Evolutionary conservation across 2,113 vertebrate genomes (phyloP).

Genomic region (Ciconia maguari): DNA sequence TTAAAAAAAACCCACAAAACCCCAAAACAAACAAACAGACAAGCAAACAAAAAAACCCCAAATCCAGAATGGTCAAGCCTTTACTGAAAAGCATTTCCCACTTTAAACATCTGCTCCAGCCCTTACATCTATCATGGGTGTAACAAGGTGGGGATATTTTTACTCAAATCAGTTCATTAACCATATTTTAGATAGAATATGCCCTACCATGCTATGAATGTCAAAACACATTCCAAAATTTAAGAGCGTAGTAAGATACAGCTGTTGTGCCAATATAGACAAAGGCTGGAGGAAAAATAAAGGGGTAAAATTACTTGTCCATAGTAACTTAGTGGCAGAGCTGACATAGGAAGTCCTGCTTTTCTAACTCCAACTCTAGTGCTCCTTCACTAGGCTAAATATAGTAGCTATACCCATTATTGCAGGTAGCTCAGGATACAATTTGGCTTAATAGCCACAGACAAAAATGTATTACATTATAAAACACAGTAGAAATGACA

Average conservation of each 20-base stretch:
- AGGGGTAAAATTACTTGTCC: not conserved
- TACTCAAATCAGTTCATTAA: not conserved
- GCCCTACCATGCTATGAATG: not conserved
- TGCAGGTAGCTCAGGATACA: not conserved
- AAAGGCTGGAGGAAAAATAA: not conserved
- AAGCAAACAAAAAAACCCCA: not conserved
- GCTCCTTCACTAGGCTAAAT: not conserved
- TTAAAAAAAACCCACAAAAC: too few species aligned
- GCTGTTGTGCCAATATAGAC: not conserved
- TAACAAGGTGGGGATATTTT: not conserved
- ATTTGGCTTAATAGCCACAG: not conserved
- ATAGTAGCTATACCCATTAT: not conserved
- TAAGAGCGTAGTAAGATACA: not conserved
- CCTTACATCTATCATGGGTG: not conserved
- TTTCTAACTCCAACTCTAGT: not conserved
- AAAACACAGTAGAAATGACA: not conserved
- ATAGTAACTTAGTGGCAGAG: not conserved
- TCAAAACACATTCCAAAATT: not conserved
- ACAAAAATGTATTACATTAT: not conserved
- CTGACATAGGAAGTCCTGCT: not conserved
- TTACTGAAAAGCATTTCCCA: not conserved
- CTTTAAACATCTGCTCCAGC: not conserved
- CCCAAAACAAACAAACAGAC: too few species aligned
- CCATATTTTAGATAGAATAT: not conserved
- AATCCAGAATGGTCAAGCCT: not conserved